Base-by-base conservation (phyloP, 2,113 vertebrate species). In the Pteruthius melanotis region DNA sequence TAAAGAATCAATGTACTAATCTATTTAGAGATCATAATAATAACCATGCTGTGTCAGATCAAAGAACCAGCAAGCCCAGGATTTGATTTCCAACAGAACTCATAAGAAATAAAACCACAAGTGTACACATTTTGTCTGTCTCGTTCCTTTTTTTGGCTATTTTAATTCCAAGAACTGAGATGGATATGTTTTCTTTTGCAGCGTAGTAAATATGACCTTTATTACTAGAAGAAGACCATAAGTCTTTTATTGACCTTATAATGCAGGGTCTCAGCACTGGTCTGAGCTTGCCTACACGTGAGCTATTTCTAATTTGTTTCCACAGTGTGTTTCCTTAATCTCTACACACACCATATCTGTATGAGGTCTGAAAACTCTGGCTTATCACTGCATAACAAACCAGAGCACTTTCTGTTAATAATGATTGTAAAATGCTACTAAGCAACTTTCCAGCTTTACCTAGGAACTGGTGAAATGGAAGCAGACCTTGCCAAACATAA, bases 141-240 rank as follows among this genome's bases (percentile, higher is more conserved):
- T 52, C 35, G 79, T 57, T 21, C 8, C 5, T 8, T 71, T 40
- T 61, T 66, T 10, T 7, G 23, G 9, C 8, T 74, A 16, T 69
- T 78, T 87, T 87, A 49, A 59, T 39, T 83, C 49, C 3, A 4
- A 10, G 18, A 69, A 35, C 21, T 33, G 23, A 53, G 15, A 39
- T 31, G 20, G 31, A 28, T 63, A 31, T 47, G 3, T 77, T 82
- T 68, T 69, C 4, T 59, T 20, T 56, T 57, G 37, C 47, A 92
- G 23, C 6, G 9, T n/a, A 44, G 11, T 24, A 65, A 52, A 57
- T 33, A 68, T 0, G 0, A n/a, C 15, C n/a, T 27, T 27, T 57
- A 39, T 63, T 63, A 37, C 11, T 21, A 56, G 63, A 45, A 54
- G 33, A 15, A 7, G 12, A 9, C 13, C 44, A 14, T n/a, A 68